Conservation (phyloP, 2,888 invertebrate genomes). For the Cynaeus angustus region DNA sequence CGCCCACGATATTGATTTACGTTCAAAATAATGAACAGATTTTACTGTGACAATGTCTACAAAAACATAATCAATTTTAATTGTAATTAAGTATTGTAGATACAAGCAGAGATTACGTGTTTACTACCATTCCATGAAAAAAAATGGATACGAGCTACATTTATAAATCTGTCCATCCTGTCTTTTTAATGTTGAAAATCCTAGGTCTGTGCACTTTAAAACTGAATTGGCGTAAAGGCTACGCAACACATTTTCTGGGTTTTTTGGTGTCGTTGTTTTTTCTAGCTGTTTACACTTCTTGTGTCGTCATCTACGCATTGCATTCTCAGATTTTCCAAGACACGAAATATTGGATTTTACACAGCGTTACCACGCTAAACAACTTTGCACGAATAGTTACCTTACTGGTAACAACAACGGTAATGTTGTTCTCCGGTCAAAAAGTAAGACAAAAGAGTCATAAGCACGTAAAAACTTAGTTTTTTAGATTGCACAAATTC, state of each 20-base stretch:
- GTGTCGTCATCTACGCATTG: neutral
- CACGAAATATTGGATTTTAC: conserved; percentile 3
- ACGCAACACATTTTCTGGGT: neutral
- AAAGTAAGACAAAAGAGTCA: neutral
- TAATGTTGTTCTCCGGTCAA: neutral
- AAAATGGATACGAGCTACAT: no score
- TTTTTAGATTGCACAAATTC: neutral
- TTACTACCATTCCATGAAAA: no score
- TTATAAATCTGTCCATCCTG: neutral
- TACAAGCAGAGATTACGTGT: no score
- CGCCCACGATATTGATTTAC: no score
- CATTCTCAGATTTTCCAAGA: neutral
- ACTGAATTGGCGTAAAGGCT: neutral
- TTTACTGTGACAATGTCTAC: no score
- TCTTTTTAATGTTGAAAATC: conserved; percentile 15
- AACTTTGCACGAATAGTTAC: neutral
- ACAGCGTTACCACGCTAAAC: conserved; percentile 1
- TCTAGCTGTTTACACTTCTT: neutral
- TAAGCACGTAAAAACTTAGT: neutral
- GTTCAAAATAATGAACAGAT: no score
- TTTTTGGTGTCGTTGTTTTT: neutral
- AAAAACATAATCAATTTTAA: no score
- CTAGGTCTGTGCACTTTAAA: conserved; percentile 12
- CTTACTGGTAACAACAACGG: neutral
- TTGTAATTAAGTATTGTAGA: no score